These are phyloP conservation scores for Calcarius lapponicus DNA, from an alignment of 2,797 vertebrate species.

Conservation along the genomic window DNA sequence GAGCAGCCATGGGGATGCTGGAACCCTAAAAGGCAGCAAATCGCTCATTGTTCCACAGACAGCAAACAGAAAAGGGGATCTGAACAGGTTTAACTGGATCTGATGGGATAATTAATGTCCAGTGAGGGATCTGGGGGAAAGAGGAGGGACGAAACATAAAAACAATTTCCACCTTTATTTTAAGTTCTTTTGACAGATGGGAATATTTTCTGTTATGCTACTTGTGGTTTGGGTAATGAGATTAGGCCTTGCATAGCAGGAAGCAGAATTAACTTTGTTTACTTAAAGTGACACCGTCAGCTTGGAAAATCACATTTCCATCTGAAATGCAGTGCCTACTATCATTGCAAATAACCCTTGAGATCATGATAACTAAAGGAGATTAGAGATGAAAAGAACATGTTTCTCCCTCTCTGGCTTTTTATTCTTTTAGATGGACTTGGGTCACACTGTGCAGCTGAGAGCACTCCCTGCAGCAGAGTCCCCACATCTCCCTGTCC, in stretches of 20 bases:
- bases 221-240: conserved; percentile 79
- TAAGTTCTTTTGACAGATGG: conserved; percentile 53
- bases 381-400: neutral
- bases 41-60: accelerated
- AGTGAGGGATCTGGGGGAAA: neutral
- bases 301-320: conserved; percentile 72
- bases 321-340: conserved; percentile 57
- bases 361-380: conserved; percentile 55
- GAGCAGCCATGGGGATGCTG: accelerated
- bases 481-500: neutral
- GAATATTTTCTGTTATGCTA: conserved; percentile 66
- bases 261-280: conserved; percentile 79
- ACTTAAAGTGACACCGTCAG: conserved; percentile 75
- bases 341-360: conserved; percentile 59
- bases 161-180: conserved; percentile 53
- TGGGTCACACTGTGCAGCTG: neutral
- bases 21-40: neutral
- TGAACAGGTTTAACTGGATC: neutral
- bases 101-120: conserved; percentile 21
- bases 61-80: neutral
- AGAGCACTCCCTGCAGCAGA: neutral
- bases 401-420: neutral
- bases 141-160: neutral
- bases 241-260: conserved; percentile 75
- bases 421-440: neutral